phyloP scores from a whole-genome alignment of 1,140 invertebrate species.

The Mamestra configurata region DNA sequence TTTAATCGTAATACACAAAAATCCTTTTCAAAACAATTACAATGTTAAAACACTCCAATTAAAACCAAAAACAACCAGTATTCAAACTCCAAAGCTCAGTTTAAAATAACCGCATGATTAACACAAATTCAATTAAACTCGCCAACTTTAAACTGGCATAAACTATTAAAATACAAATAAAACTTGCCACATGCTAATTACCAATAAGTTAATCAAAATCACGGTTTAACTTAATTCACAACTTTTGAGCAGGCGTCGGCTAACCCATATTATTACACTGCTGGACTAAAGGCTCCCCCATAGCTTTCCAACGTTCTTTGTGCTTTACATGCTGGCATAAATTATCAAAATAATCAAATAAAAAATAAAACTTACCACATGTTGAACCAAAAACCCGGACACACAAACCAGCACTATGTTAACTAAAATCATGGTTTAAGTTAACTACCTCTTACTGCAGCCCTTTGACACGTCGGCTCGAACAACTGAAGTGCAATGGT shows the following conservation, averaged over 20 bases:
- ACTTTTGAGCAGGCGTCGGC: too few relatives aligned
- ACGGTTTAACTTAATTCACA: slow-evolving; percentile 22
- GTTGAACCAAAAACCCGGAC: not conserved
- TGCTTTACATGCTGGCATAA: too few relatives aligned
- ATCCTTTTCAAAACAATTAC: too few relatives aligned
- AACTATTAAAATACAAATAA: not conserved
- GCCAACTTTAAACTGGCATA: not conserved
- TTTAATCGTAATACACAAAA: too few relatives aligned
- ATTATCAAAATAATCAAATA: not conserved
- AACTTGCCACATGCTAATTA: slow-evolving; percentile 26
- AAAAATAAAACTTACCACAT: slow-evolving; percentile 28
- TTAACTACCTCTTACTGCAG: not conserved
- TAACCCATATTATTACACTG: too few relatives aligned
- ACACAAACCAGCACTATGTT: not conserved
- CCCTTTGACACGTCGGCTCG: slow-evolving; percentile 20
- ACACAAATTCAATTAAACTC: not conserved
- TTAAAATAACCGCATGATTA: too few relatives aligned
- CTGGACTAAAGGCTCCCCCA: too few relatives aligned
- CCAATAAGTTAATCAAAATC: slow-evolving; percentile 12
- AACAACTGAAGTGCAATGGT: slow-evolving; percentile 18
- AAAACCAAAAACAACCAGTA: not conserved
- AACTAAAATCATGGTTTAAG: slow-evolving; percentile 33
- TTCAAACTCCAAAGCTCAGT: not conserved
- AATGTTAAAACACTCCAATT: not conserved
- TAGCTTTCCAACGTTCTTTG: too few relatives aligned